These are phyloP conservation scores for Dicrostonyx torquatus DNA, from an alignment of 2,797 vertebrate genomes.

Conservation along the genomic window DNA sequence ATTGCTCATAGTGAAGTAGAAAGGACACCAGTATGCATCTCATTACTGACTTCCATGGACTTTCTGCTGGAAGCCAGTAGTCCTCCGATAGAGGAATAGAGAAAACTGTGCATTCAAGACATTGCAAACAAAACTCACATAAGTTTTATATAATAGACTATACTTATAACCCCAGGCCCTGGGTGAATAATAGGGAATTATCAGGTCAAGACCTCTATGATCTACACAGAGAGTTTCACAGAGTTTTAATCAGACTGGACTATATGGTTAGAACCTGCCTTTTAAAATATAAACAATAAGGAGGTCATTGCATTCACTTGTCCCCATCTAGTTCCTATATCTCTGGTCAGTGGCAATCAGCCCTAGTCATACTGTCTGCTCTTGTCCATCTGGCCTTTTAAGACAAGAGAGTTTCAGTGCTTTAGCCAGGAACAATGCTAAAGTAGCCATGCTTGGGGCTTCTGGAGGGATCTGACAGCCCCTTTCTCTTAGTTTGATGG, in stretches of 20 bases:
- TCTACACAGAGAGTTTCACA: not conserved
- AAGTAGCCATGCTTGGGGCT: conserved; percentile 95
- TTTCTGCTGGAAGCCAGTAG: not conserved
- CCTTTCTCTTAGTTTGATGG: conserved; percentile 89
- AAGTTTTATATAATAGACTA: not conserved
- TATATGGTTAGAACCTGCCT: no score
- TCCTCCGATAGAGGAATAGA: no score
- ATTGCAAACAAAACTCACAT: not conserved
- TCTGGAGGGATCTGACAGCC: conserved; percentile 96
- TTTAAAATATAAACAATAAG: not conserved
- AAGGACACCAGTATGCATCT: not conserved
- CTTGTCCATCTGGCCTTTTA: not conserved
- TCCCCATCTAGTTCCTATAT: not conserved
- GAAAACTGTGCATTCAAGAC: not conserved
- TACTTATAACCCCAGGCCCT: not conserved
- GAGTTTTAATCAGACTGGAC: not conserved
- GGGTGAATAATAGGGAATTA: not conserved
- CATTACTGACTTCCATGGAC: not conserved
- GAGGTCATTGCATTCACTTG: not conserved
- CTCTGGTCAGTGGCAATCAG: not conserved
- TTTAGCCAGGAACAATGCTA: conserved; percentile 89
- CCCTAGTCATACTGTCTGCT: not conserved
- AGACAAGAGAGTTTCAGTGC: not conserved
- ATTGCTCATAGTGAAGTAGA: not conserved
- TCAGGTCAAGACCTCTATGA: not conserved